Evolutionary conservation across 1,140 invertebrate genomes (phyloP).

Genomic region (Episyrphus balteatus): DNA sequence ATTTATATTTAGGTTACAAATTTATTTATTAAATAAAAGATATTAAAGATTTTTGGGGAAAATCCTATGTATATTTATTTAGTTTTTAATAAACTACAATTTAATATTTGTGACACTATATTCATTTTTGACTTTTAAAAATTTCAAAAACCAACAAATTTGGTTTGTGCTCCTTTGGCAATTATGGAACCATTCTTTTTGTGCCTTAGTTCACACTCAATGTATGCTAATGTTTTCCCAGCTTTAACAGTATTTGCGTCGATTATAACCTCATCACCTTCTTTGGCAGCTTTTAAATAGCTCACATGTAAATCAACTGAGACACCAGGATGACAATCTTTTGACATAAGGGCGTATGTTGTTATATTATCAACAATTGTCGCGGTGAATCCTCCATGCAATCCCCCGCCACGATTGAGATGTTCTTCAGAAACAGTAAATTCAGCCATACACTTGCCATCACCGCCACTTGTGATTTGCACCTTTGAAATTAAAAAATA

Average conservation of each 20-base stretch:
- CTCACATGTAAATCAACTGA: constrained; percentile 67
- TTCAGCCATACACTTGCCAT: constrained; percentile 60
- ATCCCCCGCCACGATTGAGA: constrained; percentile 57
- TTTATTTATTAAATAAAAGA: too few relatives aligned
- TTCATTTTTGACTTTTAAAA: background rate
- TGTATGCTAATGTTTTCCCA: constrained; percentile 69
- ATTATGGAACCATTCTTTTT: constrained; percentile 58
- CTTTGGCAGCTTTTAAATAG: constrained; percentile 58
- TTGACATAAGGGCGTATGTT: constrained; percentile 63
- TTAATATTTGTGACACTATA: too few relatives aligned
- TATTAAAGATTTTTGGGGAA: too few relatives aligned
- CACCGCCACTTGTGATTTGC: constrained; percentile 51
- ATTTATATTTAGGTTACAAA: too few relatives aligned
- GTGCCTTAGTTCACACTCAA: constrained; percentile 63
- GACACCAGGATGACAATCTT: constrained; percentile 51
- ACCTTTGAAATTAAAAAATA: constrained; percentile 41
- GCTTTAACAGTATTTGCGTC: constrained; percentile 66
- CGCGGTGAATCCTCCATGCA: constrained; percentile 77
- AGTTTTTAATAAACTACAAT: too few relatives aligned
- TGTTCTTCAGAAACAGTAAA: constrained; percentile 67
- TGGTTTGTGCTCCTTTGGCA: constrained; percentile 69
- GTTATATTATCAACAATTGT: constrained; percentile 75
- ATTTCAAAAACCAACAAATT: constrained; percentile 46
- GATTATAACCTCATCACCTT: constrained; percentile 68
- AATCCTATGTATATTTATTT: too few relatives aligned